Conservation (phyloP, 2,888 invertebrate genomes). For the Ditylenchus weischeri region DNA sequence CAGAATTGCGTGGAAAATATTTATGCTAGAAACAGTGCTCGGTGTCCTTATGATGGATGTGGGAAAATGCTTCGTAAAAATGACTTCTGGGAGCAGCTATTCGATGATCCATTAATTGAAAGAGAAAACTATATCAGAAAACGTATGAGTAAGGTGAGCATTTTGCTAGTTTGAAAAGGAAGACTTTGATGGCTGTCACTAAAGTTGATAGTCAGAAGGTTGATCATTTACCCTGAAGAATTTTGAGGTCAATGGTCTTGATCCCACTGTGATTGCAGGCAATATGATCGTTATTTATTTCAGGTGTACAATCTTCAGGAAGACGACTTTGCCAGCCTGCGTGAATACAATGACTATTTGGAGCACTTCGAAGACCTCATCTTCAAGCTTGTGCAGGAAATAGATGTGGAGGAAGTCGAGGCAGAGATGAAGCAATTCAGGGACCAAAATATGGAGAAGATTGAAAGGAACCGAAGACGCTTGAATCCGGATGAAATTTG, state of each 20-base stretch:
- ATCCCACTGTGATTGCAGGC: background rate
- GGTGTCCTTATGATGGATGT: slow-evolving; percentile 74
- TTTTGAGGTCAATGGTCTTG: background rate
- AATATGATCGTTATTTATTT: slow-evolving; percentile 20
- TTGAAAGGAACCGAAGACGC: slow-evolving; percentile 55
- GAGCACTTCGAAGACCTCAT: slow-evolving; percentile 76
- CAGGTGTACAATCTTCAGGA: slow-evolving; percentile 84
- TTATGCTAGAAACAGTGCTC: slow-evolving; percentile 91
- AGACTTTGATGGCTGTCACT: no score
- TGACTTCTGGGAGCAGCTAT: slow-evolving; percentile 88
- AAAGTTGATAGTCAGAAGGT: no score
- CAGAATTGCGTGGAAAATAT: slow-evolving; percentile 93
- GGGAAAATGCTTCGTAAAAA: slow-evolving; percentile 79
- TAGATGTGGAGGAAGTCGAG: slow-evolving; percentile 46
- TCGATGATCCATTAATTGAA: slow-evolving; percentile 92
- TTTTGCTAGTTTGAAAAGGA: background rate
- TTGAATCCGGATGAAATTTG: slow-evolving; percentile 69
- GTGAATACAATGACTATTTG: slow-evolving; percentile 90
- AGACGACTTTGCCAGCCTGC: slow-evolving; percentile 79
- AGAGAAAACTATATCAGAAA: slow-evolving; percentile 94
- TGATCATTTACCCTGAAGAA: no score
- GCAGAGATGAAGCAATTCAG: slow-evolving; percentile 45
- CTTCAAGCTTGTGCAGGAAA: slow-evolving; percentile 46
- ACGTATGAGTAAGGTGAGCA: slow-evolving; percentile 68
- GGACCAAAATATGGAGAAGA: slow-evolving; percentile 45